A percentile compares a stretch with the other conserved stretches of the same genome.
phyloP scores from a whole-genome alignment of 2,888 invertebrate species.

The Patella pellucida region DNA sequence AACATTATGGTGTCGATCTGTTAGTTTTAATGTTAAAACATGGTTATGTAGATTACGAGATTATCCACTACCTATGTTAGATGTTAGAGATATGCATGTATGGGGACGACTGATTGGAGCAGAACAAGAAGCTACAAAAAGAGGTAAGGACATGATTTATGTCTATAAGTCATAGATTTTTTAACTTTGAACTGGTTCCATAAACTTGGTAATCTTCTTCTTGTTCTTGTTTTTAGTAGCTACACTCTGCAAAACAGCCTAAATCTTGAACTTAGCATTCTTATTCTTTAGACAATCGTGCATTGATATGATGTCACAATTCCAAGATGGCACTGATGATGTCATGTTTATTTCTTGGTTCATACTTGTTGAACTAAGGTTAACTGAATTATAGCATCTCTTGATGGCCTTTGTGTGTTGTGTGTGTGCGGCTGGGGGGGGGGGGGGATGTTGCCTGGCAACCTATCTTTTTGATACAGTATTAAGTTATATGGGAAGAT shows the following conservation, averaged over 20 bases:
- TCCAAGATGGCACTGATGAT: no score
- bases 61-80: slow-evolving; percentile 93
- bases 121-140: slow-evolving; percentile 77
- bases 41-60: slow-evolving; percentile 93
- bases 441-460: no score
- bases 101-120: slow-evolving; percentile 93
- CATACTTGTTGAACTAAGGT: no score
- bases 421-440: no score
- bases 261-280: neutral
- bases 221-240: neutral
- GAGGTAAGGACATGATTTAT: slow-evolving; percentile 44
- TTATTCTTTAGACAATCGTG: no score
- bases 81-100: slow-evolving; percentile 85
- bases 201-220: no score
- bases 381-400: no score
- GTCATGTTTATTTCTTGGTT: no score
- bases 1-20: slow-evolving; percentile 92
- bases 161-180: neutral
- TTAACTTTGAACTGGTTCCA: neutral
- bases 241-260: neutral
- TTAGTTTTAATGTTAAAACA: slow-evolving; percentile 84
- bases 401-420: no score
- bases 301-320: no score
- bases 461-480: no score
- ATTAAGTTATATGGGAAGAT: no score